A percentile compares a stretch with the other conserved stretches of the same genome.
Conservation (phyloP, 2,888 invertebrate genomes). For the Malthinus flaveolus region DNA sequence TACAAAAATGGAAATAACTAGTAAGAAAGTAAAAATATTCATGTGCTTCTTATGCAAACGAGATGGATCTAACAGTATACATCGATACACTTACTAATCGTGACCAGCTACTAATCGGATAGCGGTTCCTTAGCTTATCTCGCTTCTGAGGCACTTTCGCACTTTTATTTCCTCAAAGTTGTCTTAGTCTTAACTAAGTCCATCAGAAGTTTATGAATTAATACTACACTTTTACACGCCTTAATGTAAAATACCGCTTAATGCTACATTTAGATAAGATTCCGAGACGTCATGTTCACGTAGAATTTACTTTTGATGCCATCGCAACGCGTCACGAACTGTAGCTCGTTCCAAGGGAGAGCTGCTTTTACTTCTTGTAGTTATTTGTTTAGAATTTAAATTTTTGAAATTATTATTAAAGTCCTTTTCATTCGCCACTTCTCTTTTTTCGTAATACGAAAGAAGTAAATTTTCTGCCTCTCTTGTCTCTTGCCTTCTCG, state of each 20-base stretch:
- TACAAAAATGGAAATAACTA: not conserved
- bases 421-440: not conserved
- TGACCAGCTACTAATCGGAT: conserved; percentile 20
- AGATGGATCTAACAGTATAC: conserved; percentile 4
- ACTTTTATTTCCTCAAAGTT: not conserved
- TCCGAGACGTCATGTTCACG: conserved; percentile 31
- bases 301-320: conserved; percentile 10
- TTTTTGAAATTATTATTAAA: not conserved
- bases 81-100: conserved; percentile 13
- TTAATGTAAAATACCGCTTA: conserved; percentile 30
- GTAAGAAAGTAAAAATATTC: conserved; percentile 1
- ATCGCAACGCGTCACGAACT: conserved; percentile 9
- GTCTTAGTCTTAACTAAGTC: conserved; percentile 9
- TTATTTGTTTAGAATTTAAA: conserved; percentile 27
- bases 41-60: conserved; percentile 5
- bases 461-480: too few species aligned
- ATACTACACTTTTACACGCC: conserved; percentile 7
- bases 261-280: conserved; percentile 3
- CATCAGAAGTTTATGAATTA: conserved; percentile 6
- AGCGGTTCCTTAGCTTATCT: conserved; percentile 16
- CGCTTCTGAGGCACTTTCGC: conserved; percentile 5
- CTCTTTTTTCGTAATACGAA: too few species aligned
- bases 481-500: too few species aligned
- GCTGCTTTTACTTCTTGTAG: conserved; percentile 14
- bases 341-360: not conserved